Evolutionary conservation across 2,797 vertebrate species (phyloP).

Genomic region (Paramormyrops hopkinsi): DNA sequence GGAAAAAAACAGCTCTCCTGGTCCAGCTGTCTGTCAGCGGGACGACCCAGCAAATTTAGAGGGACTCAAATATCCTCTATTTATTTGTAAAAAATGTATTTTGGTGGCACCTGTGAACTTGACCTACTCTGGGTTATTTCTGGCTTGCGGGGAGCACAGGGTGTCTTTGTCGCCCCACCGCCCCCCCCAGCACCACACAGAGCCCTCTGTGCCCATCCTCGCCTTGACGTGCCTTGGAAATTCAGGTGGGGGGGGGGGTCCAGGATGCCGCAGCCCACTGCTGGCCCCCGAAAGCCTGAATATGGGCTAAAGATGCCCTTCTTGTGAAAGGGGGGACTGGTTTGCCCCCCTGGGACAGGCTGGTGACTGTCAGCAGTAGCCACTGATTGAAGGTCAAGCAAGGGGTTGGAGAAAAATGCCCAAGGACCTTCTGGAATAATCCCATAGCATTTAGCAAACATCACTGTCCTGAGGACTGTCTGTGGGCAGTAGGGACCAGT

Average conservation of each 20-base stretch:
- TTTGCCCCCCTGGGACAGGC: neutral
- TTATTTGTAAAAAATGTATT: slow-evolving; percentile 10
- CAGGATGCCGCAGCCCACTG: neutral
- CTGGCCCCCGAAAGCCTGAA: neutral
- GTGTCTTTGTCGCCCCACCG: neutral
- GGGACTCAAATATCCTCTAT: neutral
- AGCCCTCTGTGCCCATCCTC: neutral
- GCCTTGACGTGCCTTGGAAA: neutral
- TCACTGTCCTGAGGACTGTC: neutral
- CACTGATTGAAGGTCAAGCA: neutral
- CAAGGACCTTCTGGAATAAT: neutral
- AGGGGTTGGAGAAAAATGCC: neutral
- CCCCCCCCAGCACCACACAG: neutral
- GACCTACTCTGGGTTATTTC: neutral
- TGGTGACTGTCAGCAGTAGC: neutral
- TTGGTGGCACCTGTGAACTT: neutral
- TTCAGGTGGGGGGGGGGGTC: neutral
- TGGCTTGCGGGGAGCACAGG: neutral
- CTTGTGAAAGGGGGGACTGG: neutral
- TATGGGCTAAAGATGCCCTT: neutral
- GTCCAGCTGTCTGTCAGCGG: neutral
- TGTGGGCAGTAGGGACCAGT: neutral
- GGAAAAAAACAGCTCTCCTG: neutral
- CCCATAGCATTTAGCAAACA: neutral
- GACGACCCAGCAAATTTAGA: neutral